These are phyloP conservation scores for Elanus axillaris DNA, from an alignment of 2,113 vertebrate species.

Conservation along the genomic window DNA sequence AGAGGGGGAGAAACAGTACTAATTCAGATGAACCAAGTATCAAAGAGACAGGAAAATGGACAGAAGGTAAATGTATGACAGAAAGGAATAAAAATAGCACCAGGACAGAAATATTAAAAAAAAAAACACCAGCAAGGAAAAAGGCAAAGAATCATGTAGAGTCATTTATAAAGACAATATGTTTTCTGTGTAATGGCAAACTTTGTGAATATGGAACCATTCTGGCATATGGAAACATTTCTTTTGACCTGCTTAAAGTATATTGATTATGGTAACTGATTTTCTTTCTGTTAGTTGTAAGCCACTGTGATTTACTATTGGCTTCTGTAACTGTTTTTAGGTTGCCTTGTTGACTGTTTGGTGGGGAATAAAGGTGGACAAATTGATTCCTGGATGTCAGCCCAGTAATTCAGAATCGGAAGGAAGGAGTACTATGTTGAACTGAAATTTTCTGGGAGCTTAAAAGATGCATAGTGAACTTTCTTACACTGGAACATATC, in stretches of 20 bases:
- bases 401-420: neutral
- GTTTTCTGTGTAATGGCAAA: conserved; percentile 65
- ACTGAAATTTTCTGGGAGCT: conserved; percentile 36
- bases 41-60: conserved; percentile 4
- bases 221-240: conserved; percentile 73
- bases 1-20: neutral
- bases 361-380: neutral
- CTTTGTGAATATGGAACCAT: conserved; percentile 67
- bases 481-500: conserved; percentile 5
- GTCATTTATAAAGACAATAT: conserved; percentile 39
- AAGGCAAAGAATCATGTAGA: neutral
- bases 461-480: conserved; percentile 5
- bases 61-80: neutral
- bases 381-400: conserved; percentile 34
- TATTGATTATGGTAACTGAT: conserved; percentile 73
- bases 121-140: neutral
- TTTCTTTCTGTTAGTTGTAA: conserved; percentile 61
- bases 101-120: neutral
- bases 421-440: neutral
- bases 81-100: conserved; percentile 7
- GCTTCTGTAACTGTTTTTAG: conserved; percentile 67
- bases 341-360: conserved; percentile 56
- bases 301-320: conserved; percentile 61
- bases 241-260: conserved; percentile 62
- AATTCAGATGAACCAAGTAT: neutral